Evolutionary conservation across 2,888 invertebrate genomes (phyloP).

Genomic region (Eledona agricola): DNA sequence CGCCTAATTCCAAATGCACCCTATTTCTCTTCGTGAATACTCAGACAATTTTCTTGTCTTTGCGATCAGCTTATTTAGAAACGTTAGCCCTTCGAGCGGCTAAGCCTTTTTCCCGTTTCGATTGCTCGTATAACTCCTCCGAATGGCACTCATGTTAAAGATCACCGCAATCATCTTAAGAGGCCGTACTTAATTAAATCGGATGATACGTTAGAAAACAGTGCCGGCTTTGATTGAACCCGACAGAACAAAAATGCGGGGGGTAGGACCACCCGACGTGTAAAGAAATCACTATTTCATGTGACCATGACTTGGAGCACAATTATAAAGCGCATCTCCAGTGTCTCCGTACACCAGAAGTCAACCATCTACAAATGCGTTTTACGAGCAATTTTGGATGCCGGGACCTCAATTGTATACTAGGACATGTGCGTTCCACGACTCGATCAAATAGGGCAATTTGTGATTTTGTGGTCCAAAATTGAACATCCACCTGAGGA

Average conservation of each 20-base stretch:
- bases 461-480: conserved; percentile 2
- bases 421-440: conserved; percentile 5
- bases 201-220: conserved; percentile 29
- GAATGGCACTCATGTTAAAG: conserved; percentile 11
- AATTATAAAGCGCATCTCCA: conserved; percentile 8
- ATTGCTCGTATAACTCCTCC: too few species aligned
- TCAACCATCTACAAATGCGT: conserved; percentile 22
- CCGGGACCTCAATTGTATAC: conserved; percentile 19
- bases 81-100: too few species aligned
- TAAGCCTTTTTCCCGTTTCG: too few species aligned
- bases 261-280: conserved; percentile 36
- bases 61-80: too few species aligned
- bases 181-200: conserved; percentile 33
- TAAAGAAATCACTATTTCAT: conserved; percentile 32
- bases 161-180: conserved; percentile 27
- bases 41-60: too few species aligned
- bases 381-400: conserved; percentile 30
- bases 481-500: background rate
- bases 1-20: too few species aligned
- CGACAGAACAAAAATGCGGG: conserved; percentile 16
- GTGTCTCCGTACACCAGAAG: conserved; percentile 16
- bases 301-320: conserved; percentile 34
- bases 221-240: conserved; percentile 12
- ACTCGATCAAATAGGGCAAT: conserved; percentile 1
- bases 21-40: too few species aligned